Evolutionary conservation across 1,140 invertebrate species (phyloP), one percentile per base, ranked within the genome.

Genomic region (Ceratoteleas bidentatus): DNA sequence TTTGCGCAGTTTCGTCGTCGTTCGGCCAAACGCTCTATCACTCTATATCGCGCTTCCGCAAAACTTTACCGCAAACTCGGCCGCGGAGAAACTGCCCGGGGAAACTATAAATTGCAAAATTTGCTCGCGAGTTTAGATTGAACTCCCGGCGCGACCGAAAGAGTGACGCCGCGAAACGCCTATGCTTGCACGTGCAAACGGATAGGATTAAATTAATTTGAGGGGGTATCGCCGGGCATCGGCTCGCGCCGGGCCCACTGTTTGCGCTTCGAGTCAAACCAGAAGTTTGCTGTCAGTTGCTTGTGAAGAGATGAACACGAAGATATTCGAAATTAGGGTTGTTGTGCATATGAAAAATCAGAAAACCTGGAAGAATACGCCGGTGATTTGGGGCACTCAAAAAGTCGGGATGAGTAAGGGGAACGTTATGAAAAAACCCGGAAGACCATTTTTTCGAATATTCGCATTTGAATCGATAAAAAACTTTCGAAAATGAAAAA

Each of bases 91-190:
- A 83, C 72, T 76, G 75, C 76, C 80, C 76, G 76, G 72, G 72
- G 80, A 79, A 85, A 83, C 76, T 83, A 83, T 83, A 83, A 85
- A 81, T 85, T 85, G 81, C 77, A 62, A 81, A 85, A 85, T 85
- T 85, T 77, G 76, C 80, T 74, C 81, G 73, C 80, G 66, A 83
- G 80, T 80, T 83, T 83, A 70, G 76, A 85, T 83, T 83, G 80
- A 83, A 68, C 57, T 24, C 43, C 15, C 47, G 45, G n/a, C 45
- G 52, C 47, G 47, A 68, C 53, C 62, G 45, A 77, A 82, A 82
- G 69, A 78, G 70, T 78, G 83, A 82, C 61, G 66, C 54, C 50
- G 66, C 69, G 43, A 74, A 72, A 70, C 56, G 73, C 72, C 47
- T 70, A 68, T 64, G 72, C 79, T 81, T 72, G 58, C 54, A 56